These are phyloP conservation scores for Zalophus californianus DNA, from an alignment of 2,797 vertebrate species.

Conservation along the genomic window DNA sequence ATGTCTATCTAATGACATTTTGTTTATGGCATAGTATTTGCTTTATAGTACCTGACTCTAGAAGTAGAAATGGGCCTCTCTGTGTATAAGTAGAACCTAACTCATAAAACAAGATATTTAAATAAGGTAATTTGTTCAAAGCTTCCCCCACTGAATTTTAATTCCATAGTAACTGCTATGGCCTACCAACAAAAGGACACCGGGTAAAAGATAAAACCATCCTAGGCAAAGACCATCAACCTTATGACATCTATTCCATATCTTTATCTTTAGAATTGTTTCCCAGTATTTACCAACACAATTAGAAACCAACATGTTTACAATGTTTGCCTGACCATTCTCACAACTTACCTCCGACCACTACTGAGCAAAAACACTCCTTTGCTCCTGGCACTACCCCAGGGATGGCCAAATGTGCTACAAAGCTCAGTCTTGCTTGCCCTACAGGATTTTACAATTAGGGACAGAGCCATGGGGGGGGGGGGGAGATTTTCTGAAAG, in stretches of 20 bases:
- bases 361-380: neutral
- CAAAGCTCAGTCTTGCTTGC: neutral
- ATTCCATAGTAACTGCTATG: conserved; percentile 77
- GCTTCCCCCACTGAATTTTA: conserved; percentile 80
- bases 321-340: neutral
- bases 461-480: neutral
- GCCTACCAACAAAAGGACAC: conserved; percentile 61
- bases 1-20: conserved; percentile 79
- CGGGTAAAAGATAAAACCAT: conserved; percentile 31
- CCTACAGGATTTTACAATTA: conserved; percentile 14
- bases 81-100: conserved; percentile 79
- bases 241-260: neutral
- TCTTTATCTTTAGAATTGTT: neutral
- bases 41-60: conserved; percentile 81
- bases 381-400: neutral
- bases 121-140: conserved; percentile 81
- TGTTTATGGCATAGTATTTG: conserved; percentile 86
- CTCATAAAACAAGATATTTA: conserved; percentile 85
- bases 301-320: neutral
- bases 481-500: neutral
- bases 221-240: neutral
- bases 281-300: neutral
- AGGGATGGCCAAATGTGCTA: neutral
- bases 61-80: conserved; percentile 83
- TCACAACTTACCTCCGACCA: neutral